Conservation (phyloP, 2,888 invertebrate genomes). For the Fissipunctia ypsillon region DNA sequence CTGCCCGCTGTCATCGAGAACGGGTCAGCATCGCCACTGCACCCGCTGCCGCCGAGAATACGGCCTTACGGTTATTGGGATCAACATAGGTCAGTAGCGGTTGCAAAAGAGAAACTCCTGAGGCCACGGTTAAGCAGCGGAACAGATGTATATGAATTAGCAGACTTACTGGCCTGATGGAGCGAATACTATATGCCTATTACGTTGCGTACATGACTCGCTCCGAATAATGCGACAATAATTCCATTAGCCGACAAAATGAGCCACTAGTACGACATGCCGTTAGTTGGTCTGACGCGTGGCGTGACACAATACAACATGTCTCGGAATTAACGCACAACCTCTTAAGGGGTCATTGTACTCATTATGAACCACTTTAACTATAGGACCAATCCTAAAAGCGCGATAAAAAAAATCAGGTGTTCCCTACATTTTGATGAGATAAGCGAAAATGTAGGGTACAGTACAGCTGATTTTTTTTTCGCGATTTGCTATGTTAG, state of each 20-base stretch:
- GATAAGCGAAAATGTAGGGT: too few relatives aligned
- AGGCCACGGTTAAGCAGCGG: conserved; percentile 66
- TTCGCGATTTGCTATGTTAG: conserved; percentile 54
- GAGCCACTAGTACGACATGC: conserved; percentile 60
- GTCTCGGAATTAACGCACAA: too few relatives aligned
- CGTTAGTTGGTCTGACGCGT: conserved; percentile 64
- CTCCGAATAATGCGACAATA: conserved; percentile 72
- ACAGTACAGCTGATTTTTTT: too few relatives aligned
- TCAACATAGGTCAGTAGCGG: conserved; percentile 68
- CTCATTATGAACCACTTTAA: too few relatives aligned
- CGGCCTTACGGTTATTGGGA: conserved; percentile 37
- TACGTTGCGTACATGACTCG: conserved; percentile 69
- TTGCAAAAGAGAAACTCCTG: conserved; percentile 70
- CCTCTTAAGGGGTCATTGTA: too few relatives aligned
- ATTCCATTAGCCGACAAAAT: conserved; percentile 68
- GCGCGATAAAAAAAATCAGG: too few relatives aligned
- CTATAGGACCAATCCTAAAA: too few relatives aligned
- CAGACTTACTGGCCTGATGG: conserved; percentile 68
- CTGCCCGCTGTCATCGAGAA: too few relatives aligned
- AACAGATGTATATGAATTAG: conserved; percentile 75
- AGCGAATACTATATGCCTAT: conserved; percentile 63
- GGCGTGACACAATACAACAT: too few relatives aligned
- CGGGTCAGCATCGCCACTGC: too few relatives aligned
- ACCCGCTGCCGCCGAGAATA: too few relatives aligned
- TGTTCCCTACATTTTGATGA: too few relatives aligned